Conservation (phyloP, 2,113 vertebrate genomes). For the Solea solea region DNA sequence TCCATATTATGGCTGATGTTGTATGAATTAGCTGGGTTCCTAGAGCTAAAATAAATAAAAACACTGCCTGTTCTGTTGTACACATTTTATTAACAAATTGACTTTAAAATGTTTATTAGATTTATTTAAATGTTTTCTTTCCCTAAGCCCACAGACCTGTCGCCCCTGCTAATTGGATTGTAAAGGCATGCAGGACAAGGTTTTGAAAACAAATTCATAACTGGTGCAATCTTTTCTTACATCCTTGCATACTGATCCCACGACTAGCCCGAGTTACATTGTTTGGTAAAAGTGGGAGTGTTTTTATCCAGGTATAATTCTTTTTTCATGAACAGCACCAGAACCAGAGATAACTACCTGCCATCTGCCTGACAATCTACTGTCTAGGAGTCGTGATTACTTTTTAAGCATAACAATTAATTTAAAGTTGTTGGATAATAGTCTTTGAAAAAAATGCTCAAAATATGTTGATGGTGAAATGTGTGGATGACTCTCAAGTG, state of each 20-base stretch:
- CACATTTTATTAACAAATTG: neutral
- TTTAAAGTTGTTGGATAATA: neutral
- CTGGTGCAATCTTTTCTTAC: neutral
- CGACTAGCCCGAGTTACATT: neutral
- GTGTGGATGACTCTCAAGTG: neutral
- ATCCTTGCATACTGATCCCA: neutral
- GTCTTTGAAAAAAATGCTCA: no score
- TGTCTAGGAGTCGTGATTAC: neutral
- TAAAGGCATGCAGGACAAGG: neutral
- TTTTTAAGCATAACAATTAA: neutral
- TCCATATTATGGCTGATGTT: neutral
- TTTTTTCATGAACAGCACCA: neutral
- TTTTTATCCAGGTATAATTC: neutral
- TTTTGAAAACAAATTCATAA: neutral
- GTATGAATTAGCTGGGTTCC: neutral
- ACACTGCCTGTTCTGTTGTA: neutral
- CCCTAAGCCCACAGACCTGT: neutral
- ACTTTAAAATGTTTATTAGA: slow-evolving; percentile 10
- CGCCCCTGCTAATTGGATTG: neutral
- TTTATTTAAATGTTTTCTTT: neutral
- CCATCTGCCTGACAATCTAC: neutral
- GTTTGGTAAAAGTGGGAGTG: neutral
- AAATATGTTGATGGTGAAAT: no score
- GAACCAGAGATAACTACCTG: neutral
- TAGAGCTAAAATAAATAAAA: neutral